Conservation (phyloP, 2,888 invertebrate genomes). For the Agrotis exclamationis region DNA sequence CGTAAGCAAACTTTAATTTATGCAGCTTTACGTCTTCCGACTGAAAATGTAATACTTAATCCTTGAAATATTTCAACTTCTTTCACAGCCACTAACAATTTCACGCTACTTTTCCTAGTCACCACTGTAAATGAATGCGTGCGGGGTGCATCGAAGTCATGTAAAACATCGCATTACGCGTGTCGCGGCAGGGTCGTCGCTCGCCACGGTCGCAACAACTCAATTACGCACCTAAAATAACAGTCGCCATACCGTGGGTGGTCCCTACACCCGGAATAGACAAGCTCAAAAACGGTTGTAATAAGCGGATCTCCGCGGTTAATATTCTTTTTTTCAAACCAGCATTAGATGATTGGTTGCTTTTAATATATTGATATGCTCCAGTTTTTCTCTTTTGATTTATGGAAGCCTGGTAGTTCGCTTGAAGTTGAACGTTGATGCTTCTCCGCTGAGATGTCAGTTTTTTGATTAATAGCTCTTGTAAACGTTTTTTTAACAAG, state of each 20-base stretch:
- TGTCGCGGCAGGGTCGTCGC: constrained; percentile 79
- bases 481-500: constrained; percentile 6
- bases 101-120: constrained; percentile 52
- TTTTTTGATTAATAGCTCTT: constrained; percentile 37
- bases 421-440: constrained; percentile 23
- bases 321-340: constrained; percentile 66
- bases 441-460: constrained; percentile 19
- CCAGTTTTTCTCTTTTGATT: constrained; percentile 59
- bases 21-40: background rate
- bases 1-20: background rate
- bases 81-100: constrained; percentile 33
- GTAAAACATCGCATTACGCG: constrained; percentile 84
- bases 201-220: constrained; percentile 83
- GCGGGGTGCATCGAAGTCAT: constrained; percentile 68
- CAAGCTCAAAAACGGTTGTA: constrained; percentile 73
- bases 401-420: constrained; percentile 50
- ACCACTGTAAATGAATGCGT: constrained; percentile 49
- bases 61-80: background rate
- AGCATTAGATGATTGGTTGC: constrained; percentile 67
- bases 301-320: constrained; percentile 78
- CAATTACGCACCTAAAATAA: constrained; percentile 90
- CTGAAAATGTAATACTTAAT: background rate
- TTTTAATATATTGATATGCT: constrained; percentile 68
- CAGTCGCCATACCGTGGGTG: constrained; percentile 78
- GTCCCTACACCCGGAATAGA: constrained; percentile 86